Percentiles rank a stretch among this genome's conserved stretches.
phyloP scores from a whole-genome alignment of 2,113 vertebrate genomes.

The Osmerus eperlanus region DNA sequence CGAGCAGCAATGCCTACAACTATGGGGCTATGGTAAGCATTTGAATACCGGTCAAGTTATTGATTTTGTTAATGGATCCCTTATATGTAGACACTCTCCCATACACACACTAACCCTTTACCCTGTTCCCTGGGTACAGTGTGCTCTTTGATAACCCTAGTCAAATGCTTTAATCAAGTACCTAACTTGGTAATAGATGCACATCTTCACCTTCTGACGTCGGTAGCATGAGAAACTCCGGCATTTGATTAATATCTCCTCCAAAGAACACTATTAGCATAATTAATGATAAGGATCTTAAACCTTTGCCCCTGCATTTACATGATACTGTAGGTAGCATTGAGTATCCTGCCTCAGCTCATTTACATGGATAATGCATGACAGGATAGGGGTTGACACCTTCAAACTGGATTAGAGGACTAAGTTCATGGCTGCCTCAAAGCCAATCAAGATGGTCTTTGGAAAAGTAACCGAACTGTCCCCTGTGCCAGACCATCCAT shows the following conservation, averaged over 20 bases:
- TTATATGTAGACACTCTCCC: no score
- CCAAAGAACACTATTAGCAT: conserved; percentile 3
- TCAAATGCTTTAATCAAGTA: background rate
- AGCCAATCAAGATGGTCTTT: no score
- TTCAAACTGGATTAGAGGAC: background rate
- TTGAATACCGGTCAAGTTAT: no score
- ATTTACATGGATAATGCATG: background rate
- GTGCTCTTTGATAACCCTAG: background rate
- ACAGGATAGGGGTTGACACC: background rate
- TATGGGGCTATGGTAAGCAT: conserved; percentile 86
- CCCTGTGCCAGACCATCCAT: no score
- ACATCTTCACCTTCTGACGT: background rate
- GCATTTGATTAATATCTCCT: background rate
- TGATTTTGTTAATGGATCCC: background rate
- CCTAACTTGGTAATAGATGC: background rate
- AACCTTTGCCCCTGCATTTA: background rate
- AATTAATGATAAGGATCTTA: conserved; percentile 8
- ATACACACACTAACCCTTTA: no score
- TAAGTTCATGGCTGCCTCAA: no score
- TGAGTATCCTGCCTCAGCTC: background rate
- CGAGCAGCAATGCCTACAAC: conserved; percentile 85
- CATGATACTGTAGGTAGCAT: background rate
- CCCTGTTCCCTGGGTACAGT: background rate
- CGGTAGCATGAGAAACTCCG: background rate
- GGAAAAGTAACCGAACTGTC: no score